Evolutionary conservation across 30 jellyfish, hydroid and myxozoan species (phyloP).

Genomic region (Turritopsis dohrnii): DNA sequence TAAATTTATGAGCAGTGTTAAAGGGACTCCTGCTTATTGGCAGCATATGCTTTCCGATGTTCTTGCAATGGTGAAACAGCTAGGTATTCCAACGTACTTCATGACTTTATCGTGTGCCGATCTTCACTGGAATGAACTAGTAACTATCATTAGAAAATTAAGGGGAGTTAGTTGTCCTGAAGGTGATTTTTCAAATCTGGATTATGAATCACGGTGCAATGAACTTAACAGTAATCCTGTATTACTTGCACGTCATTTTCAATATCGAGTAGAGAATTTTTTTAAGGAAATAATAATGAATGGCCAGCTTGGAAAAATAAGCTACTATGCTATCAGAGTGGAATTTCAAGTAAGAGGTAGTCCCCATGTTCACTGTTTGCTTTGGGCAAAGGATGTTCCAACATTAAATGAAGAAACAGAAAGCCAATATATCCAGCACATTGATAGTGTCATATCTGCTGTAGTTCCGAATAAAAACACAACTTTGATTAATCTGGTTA

Average conservation of each 20-base stretch:
- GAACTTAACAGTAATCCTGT: slow-evolving; percentile 10
- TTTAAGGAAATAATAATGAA: background rate
- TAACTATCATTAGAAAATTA: background rate
- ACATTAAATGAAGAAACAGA: background rate
- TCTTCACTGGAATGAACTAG: slow-evolving; percentile 14
- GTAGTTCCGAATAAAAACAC: too few species aligned
- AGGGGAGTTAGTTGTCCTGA: background rate
- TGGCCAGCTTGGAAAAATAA: slow-evolving; percentile 6
- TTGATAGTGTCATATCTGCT: background rate
- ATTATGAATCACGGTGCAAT: background rate
- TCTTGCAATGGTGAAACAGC: slow-evolving; percentile 19
- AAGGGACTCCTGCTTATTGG: too few species aligned
- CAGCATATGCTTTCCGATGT: too few species aligned
- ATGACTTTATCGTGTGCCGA: slow-evolving; percentile 21
- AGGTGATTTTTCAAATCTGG: background rate
- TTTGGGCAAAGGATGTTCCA: background rate
- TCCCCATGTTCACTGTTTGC: background rate
- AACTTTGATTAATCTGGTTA: too few species aligned
- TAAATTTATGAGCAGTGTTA: too few species aligned
- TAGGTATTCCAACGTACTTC: slow-evolving; percentile 26
- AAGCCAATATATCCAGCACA: background rate
- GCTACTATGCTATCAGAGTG: background rate
- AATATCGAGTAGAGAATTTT: slow-evolving; percentile 12
- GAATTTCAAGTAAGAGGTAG: background rate
- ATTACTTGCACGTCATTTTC: slow-evolving; percentile 20